Conservation (phyloP, 2,797 vertebrate genomes). For the Scleropages formosus region DNA sequence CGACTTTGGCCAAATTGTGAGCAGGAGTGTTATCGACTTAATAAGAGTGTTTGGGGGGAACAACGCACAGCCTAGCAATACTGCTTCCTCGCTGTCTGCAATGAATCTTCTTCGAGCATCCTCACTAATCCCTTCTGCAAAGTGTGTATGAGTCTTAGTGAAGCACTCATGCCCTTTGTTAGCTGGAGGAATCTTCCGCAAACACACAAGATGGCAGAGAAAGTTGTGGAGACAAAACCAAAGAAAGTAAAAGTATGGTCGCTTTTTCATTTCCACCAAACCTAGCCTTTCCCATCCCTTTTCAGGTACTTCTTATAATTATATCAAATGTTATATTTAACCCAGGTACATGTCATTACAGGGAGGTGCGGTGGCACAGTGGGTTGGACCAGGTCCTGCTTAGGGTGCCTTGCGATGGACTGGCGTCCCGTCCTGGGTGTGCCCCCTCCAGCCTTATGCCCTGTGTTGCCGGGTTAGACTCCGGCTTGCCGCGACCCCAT, state of each 20-base stretch:
- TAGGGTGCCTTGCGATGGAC: too few relatives aligned
- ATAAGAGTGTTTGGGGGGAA: slow-evolving; percentile 11
- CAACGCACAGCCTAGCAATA: not conserved
- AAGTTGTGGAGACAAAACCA: not conserved
- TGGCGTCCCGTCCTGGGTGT: too few relatives aligned
- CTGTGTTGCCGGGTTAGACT: too few relatives aligned
- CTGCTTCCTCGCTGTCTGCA: not conserved
- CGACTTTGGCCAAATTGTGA: not conserved
- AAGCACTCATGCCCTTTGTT: not conserved
- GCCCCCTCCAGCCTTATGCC: too few relatives aligned
- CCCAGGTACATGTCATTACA: too few relatives aligned
- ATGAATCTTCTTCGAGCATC: not conserved
- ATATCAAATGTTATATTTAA: too few relatives aligned
- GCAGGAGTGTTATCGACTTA: slow-evolving; percentile 27
- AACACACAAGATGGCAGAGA: not conserved
- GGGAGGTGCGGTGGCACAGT: too few relatives aligned
- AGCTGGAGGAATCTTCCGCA: slow-evolving; percentile 10
- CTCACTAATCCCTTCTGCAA: not conserved
- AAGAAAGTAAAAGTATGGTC: not conserved
- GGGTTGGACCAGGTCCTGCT: too few relatives aligned
- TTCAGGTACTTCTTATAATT: not conserved
- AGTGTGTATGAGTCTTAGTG: not conserved
- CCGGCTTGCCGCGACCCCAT: too few relatives aligned
- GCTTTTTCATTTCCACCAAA: not conserved
- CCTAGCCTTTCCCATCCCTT: not conserved